Evolutionary conservation across 2,113 vertebrate genomes (phyloP).

Genomic region (Proterorhinus semilunaris): DNA sequence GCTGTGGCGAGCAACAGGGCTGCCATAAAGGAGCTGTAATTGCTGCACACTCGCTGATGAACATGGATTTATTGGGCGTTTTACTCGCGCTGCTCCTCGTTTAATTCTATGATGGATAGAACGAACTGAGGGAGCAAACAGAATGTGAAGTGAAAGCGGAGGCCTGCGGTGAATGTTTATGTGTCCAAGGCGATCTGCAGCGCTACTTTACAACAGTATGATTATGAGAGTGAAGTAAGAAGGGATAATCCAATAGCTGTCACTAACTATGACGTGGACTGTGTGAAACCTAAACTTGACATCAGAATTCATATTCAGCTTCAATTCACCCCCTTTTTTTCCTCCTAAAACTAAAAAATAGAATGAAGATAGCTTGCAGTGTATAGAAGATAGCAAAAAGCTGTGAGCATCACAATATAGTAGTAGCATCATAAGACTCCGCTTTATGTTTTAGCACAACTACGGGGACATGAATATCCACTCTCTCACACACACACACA

Average conservation of each 20-base stretch:
- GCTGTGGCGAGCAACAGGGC: slow-evolving; percentile 57
- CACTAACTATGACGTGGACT: background rate
- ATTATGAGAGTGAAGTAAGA: too few relatives aligned
- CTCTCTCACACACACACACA: slow-evolving; percentile 2
- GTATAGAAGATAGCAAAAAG: too few relatives aligned
- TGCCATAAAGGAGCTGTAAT: slow-evolving; percentile 79
- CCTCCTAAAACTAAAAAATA: too few relatives aligned
- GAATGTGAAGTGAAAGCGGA: background rate
- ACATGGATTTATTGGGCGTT: slow-evolving; percentile 78
- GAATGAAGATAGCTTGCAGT: too few relatives aligned
- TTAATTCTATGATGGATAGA: slow-evolving; percentile 66
- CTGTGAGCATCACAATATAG: too few relatives aligned
- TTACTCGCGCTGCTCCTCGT: slow-evolving; percentile 52
- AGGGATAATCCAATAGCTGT: too few relatives aligned
- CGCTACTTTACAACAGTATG: background rate
- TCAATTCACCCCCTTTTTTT: too few relatives aligned
- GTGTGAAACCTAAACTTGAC: too few relatives aligned
- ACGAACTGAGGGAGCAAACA: slow-evolving; percentile 12
- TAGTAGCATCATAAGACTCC: background rate
- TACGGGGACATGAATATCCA: background rate
- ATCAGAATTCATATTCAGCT: too few relatives aligned
- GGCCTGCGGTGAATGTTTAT: slow-evolving; percentile 7
- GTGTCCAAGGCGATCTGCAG: background rate
- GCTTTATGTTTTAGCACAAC: slow-evolving; percentile 2
- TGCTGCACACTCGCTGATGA: slow-evolving; percentile 70